Evolutionary conservation across 1,140 invertebrate species (phyloP), one percentile per base, ranked within the genome.

Genomic region (Solenopsis fugax): DNA sequence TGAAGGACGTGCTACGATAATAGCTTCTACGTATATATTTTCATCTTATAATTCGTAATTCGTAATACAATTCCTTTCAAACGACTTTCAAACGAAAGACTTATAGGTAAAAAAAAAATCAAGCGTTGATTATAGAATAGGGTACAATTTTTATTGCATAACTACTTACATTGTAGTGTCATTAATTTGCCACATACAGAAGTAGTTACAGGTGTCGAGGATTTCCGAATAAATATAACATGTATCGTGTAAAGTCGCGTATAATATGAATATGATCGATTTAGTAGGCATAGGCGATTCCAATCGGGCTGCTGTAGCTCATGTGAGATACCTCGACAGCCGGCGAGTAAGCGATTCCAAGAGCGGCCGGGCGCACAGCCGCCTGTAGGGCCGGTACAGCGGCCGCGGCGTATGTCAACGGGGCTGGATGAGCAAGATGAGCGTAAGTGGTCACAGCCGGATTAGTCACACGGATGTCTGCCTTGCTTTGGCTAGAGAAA

Each of bases 301-400:
- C 96, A 9, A 96, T 93, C 81, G 96, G 96, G 78, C 96, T 96
- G 92, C 94, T 95, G 94, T 96, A 97, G 48, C 95, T 96, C 96
- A 97, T 96, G 93, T 97, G 97, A 16, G 96, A 96, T 0, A 97
- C 97, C 24, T 96, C 96, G 4, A 97, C 96, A 5, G 97, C 96
- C 34, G 97, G 96, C 2, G 96, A 97, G 92, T 97, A 97, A 0
- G 96, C 95, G 34, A 94, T 92, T 37, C 93, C 93, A 24, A 93
- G 92, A 41, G 92, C 85, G 45, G 86, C 77, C 37, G 89, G 86
- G 9, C 84, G 90, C 4, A 90, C 89, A 13, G 89, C 91, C 9
- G 4, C n/a, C n/a, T n/a, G 4, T 41, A 41, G 41, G 7, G 88
- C 77, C 56, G 65, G 85, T 34, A 87, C 50, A 34, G 91, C 89